A percentile compares a stretch with the other conserved stretches of the same genome.
Evolutionary conservation across 2,888 invertebrate species (phyloP).

Genomic region (Loripinus fragilis): DNA sequence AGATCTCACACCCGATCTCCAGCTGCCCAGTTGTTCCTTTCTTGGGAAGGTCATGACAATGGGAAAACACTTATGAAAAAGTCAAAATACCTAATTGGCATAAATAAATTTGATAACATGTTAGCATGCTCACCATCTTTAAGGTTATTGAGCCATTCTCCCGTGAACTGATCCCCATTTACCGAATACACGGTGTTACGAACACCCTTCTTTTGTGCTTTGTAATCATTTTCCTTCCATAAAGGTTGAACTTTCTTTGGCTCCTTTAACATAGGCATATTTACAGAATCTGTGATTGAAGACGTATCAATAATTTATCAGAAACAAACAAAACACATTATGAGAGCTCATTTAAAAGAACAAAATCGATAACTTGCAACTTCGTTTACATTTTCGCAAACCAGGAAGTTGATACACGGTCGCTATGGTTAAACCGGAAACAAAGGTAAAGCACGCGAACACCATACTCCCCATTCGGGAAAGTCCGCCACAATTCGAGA

Average conservation of each 20-base stretch:
- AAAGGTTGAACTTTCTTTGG: constrained; percentile 76
- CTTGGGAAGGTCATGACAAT: too few species aligned
- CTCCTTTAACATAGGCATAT: constrained; percentile 78
- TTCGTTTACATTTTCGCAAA: neutral
- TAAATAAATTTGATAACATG: too few species aligned
- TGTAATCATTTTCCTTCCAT: constrained; percentile 83
- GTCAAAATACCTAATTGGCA: too few species aligned
- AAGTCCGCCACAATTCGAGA: too few species aligned
- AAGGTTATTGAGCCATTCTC: constrained; percentile 83
- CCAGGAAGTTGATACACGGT: neutral
- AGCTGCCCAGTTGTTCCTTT: too few species aligned
- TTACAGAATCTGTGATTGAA: neutral
- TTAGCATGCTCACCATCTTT: constrained; percentile 79
- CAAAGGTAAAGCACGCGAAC: too few species aligned
- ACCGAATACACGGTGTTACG: constrained; percentile 83
- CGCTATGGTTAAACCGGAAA: constrained; percentile 9
- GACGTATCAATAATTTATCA: neutral
- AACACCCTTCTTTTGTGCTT: constrained; percentile 83
- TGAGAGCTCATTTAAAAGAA: too few species aligned
- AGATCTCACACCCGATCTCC: too few species aligned
- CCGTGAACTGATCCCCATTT: constrained; percentile 83
- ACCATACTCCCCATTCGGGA: too few species aligned
- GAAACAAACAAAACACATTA: neutral
- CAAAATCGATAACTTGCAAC: too few species aligned
- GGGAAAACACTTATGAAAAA: too few species aligned